phyloP scores from a whole-genome alignment of 2,113 vertebrate genomes.

The Cheirogaleus medius region DNA sequence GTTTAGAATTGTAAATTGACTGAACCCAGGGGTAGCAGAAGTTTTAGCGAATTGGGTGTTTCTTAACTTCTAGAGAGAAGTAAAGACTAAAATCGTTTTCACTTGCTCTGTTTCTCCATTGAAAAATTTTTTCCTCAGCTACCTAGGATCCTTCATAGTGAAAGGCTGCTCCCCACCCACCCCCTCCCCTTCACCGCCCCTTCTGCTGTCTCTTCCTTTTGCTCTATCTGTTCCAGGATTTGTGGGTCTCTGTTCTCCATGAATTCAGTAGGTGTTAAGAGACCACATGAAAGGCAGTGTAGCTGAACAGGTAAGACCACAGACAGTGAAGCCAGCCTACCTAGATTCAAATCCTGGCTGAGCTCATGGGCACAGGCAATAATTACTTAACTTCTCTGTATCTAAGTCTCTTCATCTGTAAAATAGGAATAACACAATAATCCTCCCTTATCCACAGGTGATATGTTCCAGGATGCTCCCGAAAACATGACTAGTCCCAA shows the following conservation, averaged over 20 bases:
- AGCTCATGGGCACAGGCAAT: accelerated
- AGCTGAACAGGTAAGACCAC: background rate
- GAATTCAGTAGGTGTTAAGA: background rate
- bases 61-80: background rate
- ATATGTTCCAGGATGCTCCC: background rate
- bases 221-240: background rate
- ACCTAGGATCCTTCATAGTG: background rate
- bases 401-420: background rate
- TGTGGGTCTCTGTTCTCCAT: accelerated
- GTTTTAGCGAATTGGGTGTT: background rate
- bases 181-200: background rate
- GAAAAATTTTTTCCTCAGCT: background rate
- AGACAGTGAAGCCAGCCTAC: background rate
- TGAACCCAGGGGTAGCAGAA: background rate
- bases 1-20: background rate
- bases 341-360: background rate
- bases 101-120: background rate
- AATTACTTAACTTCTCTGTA: background rate
- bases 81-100: background rate
- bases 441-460: background rate
- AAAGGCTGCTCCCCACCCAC: background rate
- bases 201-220: background rate
- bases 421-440: background rate
- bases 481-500: background rate
- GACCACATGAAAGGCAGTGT: background rate